These are phyloP conservation scores for Rhagium mordax DNA, from an alignment of 2,888 invertebrate genomes.

Conservation along the genomic window DNA sequence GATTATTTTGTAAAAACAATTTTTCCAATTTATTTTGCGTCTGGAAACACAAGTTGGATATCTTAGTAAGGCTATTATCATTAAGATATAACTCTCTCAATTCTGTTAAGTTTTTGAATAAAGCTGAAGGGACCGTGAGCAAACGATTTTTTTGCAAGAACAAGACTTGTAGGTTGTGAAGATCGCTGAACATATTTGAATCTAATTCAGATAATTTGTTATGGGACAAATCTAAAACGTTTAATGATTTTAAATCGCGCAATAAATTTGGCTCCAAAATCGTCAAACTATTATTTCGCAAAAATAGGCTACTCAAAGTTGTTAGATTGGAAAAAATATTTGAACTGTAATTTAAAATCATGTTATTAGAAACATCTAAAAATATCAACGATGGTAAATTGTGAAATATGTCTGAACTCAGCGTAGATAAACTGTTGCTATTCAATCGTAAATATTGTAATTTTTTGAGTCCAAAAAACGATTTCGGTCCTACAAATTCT, in stretches of 20 bases:
- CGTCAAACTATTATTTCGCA: background rate
- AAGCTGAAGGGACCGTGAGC: background rate
- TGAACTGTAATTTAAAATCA: background rate
- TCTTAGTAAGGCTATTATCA: background rate
- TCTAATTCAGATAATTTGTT: background rate
- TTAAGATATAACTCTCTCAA: background rate
- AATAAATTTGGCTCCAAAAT: background rate
- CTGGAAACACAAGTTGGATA: background rate
- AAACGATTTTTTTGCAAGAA: background rate
- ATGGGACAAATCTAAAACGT: conserved; percentile 10
- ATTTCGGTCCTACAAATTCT: background rate
- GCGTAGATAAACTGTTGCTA: background rate
- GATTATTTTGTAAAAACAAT: background rate
- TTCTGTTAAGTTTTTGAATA: background rate
- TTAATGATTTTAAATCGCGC: background rate
- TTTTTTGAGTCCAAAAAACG: conserved; percentile 23
- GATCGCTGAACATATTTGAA: background rate
- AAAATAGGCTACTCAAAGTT: background rate
- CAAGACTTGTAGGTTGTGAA: background rate
- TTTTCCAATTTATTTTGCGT: background rate
- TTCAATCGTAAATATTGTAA: conserved; percentile 21
- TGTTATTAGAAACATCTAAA: background rate
- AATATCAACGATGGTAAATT: background rate
- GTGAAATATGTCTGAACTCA: background rate
- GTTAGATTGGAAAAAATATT: background rate